phyloP scores from a whole-genome alignment of 2,888 invertebrate genomes.

The Cantharis rustica region DNA sequence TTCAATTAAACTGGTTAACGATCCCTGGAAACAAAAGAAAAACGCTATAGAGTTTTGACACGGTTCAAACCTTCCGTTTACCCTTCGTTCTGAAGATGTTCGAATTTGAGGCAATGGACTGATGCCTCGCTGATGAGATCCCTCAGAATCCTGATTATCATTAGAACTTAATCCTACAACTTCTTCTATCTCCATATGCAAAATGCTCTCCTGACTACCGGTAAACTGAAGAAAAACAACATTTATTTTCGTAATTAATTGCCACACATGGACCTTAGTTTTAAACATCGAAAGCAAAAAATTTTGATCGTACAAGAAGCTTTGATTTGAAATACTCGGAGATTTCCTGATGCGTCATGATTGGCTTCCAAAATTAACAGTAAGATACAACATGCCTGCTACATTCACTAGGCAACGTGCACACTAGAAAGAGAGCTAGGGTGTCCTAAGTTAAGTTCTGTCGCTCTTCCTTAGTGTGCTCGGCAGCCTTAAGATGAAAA shows the following conservation, averaged over 20 bases:
- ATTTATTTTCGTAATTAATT: neutral
- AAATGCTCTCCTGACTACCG: constrained; percentile 83
- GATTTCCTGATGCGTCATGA: neutral
- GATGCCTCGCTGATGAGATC: constrained; percentile 47
- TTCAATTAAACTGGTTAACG: constrained; percentile 57
- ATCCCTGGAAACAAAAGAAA: constrained; percentile 35
- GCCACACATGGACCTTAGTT: neutral
- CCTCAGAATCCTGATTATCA: constrained; percentile 44
- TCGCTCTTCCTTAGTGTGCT: neutral
- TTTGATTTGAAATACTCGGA: neutral
- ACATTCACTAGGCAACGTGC: neutral
- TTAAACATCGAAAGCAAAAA: neutral
- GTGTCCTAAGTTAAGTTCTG: neutral
- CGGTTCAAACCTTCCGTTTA: constrained; percentile 37
- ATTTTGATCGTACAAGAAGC: neutral
- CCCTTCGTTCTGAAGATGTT: constrained; percentile 49
- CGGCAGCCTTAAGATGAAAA: neutral
- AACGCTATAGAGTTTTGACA: neutral
- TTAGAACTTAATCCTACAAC: constrained; percentile 47
- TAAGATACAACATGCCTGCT: neutral
- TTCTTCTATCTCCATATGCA: constrained; percentile 73
- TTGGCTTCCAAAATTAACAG: neutral
- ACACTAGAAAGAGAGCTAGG: neutral
- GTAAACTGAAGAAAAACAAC: constrained; percentile 65
- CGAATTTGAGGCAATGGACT: constrained; percentile 55